phyloP scores from a whole-genome alignment of 2,113 vertebrate species.

The Dryoscopus gambensis region DNA sequence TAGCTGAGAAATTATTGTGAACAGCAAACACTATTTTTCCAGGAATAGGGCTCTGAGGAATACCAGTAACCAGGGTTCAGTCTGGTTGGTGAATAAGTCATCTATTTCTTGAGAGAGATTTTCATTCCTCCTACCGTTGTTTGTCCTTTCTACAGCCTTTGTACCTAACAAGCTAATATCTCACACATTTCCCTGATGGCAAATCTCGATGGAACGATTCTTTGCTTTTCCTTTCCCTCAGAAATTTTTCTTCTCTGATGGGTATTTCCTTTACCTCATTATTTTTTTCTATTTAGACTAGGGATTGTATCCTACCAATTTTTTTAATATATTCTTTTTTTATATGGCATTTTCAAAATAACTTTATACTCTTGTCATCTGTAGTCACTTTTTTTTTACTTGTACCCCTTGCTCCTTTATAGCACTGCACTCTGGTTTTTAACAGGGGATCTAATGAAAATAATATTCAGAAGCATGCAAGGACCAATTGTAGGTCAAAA shows the following conservation, averaged over 20 bases:
- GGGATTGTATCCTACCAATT: not conserved
- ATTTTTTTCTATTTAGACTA: not conserved
- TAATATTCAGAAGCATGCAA: not conserved
- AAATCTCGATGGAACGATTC: not conserved
- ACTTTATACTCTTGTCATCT: not conserved
- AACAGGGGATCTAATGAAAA: accelerated
- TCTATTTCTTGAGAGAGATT: constrained; percentile 11
- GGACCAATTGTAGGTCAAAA: not conserved
- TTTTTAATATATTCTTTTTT: not conserved
- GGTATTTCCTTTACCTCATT: not conserved
- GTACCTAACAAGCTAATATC: constrained; percentile 4
- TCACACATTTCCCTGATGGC: not conserved
- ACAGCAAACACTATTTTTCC: not conserved
- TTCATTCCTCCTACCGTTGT: not conserved
- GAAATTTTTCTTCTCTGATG: not conserved
- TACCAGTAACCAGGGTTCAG: not conserved
- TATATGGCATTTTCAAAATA: not conserved
- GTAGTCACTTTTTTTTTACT: not conserved
- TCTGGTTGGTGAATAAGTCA: not conserved
- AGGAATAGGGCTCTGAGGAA: not conserved
- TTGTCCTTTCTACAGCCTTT: not conserved
- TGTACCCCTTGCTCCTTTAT: not conserved
- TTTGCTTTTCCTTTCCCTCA: not conserved
- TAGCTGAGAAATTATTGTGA: constrained; percentile 2
- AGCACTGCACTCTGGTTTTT: not conserved